Evolutionary conservation across 1,140 invertebrate genomes (phyloP), one percentile per base, ranked within the genome.

Genomic region (Musca domestica): DNA sequence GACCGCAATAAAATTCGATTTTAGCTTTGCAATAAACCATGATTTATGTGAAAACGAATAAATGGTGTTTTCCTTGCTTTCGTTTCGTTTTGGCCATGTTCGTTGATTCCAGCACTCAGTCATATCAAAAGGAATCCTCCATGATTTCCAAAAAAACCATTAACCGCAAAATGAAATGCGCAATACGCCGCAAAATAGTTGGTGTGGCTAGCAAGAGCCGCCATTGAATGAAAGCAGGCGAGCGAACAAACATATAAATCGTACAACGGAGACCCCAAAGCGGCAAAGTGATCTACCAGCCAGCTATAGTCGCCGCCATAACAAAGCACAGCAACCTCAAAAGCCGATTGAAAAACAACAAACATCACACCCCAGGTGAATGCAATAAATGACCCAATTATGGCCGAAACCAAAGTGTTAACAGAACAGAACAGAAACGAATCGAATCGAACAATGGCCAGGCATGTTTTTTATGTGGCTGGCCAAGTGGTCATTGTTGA

Each of bases 361-460:
- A 19, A 22, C n/a, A 30, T 27, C n/a, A 58, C 56, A 61, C 56
- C 27, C 15, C 56, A 61, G 46, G 64, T 51, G 64, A 48, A 48
- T 51, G 64, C 46, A 66, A 58, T 66, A 64, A 69, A 69, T 69
- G 68, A 69, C 68, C 68, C 64, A 69, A 66, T 69, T 69, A 56
- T 64, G 63, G 19, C 30, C 56, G 56, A 34, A 20, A 41, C 27
- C 30, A 61, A 61, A 61, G 56, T 61, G 56, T 61, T 61, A 61
- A 61, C 30, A 17, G 56, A 25, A 61, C 51, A 52, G 61, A 10
- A n/a, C n/a, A n/a, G n/a, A n/a, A n/a, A n/a, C 14, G 9, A 46
- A 46, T 22, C 23, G 48, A 58, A 47, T 7, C 4, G 19, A 25
- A 19, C 56, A 30, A 22, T 25, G 27, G 19, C 56, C 19, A 25